A percentile compares a stretch with the other conserved stretches of the same genome.
phyloP scores from a whole-genome alignment of 2,113 vertebrate genomes.

The Syrmaticus mikado region DNA sequence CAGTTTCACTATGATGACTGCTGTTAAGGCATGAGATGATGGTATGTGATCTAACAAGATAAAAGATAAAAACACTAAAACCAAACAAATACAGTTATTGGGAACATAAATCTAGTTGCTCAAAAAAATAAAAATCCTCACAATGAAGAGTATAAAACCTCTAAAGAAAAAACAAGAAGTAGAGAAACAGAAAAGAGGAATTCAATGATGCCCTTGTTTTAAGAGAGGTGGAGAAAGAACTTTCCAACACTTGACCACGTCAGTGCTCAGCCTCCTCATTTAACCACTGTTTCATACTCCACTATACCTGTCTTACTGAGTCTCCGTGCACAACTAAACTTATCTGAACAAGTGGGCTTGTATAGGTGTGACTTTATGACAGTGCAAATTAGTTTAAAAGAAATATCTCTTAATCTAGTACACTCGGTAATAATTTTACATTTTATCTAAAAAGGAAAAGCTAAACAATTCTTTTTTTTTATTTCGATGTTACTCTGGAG shows the following conservation, averaged over 20 bases:
- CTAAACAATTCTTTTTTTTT: not conserved
- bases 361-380: not conserved
- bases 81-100: not conserved
- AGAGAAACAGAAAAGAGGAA: not conserved
- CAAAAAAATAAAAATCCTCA: not conserved
- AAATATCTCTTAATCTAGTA: not conserved
- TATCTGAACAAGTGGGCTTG: not conserved
- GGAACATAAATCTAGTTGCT: not conserved
- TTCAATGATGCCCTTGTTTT: not conserved
- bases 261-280: not conserved
- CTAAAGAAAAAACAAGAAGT: not conserved
- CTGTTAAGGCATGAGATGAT: not conserved
- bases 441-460: not conserved
- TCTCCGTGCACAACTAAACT: not conserved
- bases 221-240: not conserved
- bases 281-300: not conserved
- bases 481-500: not conserved
- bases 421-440: not conserved
- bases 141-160: not conserved
- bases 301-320: not conserved
- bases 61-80: not conserved
- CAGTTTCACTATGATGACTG: not conserved
- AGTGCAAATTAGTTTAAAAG: not conserved
- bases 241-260: fast-evolving
- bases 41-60: not conserved